Conservation (phyloP, 2,113 vertebrate species). For the Oreochromis tanganicae region DNA sequence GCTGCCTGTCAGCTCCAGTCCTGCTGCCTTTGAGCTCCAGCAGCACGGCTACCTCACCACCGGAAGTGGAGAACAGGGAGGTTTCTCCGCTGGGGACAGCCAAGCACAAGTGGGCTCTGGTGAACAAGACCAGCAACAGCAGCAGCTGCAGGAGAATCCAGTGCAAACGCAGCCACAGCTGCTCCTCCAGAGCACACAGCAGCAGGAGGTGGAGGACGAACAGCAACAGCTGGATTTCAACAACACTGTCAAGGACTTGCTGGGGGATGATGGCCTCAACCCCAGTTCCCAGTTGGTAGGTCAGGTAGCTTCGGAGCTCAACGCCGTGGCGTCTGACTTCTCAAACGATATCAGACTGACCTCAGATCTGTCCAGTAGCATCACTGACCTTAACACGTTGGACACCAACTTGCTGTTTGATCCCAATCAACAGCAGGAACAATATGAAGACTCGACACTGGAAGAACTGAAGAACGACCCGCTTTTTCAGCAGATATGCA, state of each 20-base stretch:
- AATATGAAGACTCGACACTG: constrained; percentile 98
- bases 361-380: constrained; percentile 98
- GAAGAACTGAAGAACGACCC: constrained; percentile 99
- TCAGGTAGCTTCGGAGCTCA: constrained; percentile 91
- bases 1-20: constrained; percentile 82
- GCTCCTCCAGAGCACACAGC: constrained; percentile 69
- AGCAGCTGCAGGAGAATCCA: constrained; percentile 64
- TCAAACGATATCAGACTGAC: constrained; percentile 92
- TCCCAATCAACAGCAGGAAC: constrained; percentile 94
- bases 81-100: constrained; percentile 83
- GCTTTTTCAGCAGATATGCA: constrained; percentile 99
- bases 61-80: constrained; percentile 79
- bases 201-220: constrained; percentile 66
- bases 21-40: constrained; percentile 89
- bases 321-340: constrained; percentile 87
- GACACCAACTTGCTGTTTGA: constrained; percentile 98
- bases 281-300: constrained; percentile 91
- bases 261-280: constrained; percentile 89
- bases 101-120: constrained; percentile 91
- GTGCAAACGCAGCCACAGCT: constrained; percentile 61
- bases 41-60: constrained; percentile 92
- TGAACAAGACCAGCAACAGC: constrained; percentile 70
- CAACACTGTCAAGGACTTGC: constrained; percentile 95
- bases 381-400: constrained; percentile 96
- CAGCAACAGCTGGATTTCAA: constrained; percentile 90